These are phyloP conservation scores for Zhuqinia jingwanae DNA, from an alignment of 2,888 invertebrate species.

Conservation along the genomic window DNA sequence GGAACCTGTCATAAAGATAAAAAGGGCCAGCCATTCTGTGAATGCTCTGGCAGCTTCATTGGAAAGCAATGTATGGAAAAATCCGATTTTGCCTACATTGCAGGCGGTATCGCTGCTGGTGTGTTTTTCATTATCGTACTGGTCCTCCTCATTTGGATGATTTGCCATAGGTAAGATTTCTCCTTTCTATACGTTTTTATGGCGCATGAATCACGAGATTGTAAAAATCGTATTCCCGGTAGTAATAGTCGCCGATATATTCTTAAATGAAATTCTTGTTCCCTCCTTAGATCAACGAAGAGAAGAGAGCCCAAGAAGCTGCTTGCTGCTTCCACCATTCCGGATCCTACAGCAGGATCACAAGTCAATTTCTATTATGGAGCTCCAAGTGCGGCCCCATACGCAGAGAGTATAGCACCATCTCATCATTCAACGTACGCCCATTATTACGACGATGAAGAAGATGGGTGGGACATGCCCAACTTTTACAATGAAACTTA, in stretches of 20 bases:
- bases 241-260: too few species aligned
- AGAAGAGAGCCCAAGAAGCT: conserved; percentile 96
- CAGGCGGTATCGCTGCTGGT: conserved; percentile 96
- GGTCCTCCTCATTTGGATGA: conserved; percentile 97
- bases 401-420: conserved; percentile 96
- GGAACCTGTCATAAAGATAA: conserved; percentile 92
- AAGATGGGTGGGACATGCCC: conserved; percentile 98
- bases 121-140: conserved; percentile 96
- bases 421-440: conserved; percentile 97
- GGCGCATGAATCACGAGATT: too few species aligned
- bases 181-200: neutral
- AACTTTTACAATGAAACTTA: conserved; percentile 98
- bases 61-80: conserved; percentile 98
- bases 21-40: conserved; percentile 90
- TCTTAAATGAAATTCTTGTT: neutral
- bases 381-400: conserved; percentile 90
- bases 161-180: conserved; percentile 94
- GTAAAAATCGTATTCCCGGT: too few species aligned
- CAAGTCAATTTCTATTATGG: conserved; percentile 98
- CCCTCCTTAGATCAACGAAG: conserved; percentile 87
- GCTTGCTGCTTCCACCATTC: conserved; percentile 88
- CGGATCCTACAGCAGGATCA: conserved; percentile 91
- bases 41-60: conserved; percentile 96
- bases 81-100: conserved; percentile 97
- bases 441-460: conserved; percentile 97